Conservation (phyloP, 2,113 vertebrate species). For the Stegastes partitus region DNA sequence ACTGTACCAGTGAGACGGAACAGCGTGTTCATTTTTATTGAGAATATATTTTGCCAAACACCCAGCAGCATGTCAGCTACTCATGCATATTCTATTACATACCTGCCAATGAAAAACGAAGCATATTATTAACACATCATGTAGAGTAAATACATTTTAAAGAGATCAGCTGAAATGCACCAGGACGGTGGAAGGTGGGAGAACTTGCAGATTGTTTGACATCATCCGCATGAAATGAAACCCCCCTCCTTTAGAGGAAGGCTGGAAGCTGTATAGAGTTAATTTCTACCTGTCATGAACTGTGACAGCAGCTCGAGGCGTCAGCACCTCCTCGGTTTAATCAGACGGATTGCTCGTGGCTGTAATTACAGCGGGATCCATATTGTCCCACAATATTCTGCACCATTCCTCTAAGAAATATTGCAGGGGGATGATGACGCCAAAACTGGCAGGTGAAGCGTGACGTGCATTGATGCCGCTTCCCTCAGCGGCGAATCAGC, state of each 20-base stretch:
- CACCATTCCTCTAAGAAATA: not conserved
- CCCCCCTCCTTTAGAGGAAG: not conserved
- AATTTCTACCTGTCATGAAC: constrained; percentile 47
- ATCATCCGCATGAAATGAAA: constrained; percentile 30
- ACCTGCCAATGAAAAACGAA: constrained; percentile 1
- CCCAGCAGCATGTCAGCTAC: constrained; percentile 6
- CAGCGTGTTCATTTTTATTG: not conserved
- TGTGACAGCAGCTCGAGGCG: constrained; percentile 25
- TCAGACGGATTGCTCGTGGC: constrained; percentile 31
- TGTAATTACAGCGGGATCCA: constrained; percentile 39
- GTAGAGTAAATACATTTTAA: constrained; percentile 1
- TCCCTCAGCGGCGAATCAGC: not conserved
- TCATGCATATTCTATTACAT: constrained; percentile 23
- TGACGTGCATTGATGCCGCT: not conserved
- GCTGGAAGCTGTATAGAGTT: constrained; percentile 11
- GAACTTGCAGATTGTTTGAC: not conserved
- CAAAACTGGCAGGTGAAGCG: constrained; percentile 2
- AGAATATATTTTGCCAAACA: not conserved
- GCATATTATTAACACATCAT: not conserved
- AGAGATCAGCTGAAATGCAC: not conserved
- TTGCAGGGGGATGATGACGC: not conserved
- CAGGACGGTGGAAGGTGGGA: not conserved
- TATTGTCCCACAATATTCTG: constrained; percentile 24
- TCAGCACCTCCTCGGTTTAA: constrained; percentile 31
- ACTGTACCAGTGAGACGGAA: not conserved